phyloP scores from a whole-genome alignment of 2,888 invertebrate genomes.

The Acleris cristana region DNA sequence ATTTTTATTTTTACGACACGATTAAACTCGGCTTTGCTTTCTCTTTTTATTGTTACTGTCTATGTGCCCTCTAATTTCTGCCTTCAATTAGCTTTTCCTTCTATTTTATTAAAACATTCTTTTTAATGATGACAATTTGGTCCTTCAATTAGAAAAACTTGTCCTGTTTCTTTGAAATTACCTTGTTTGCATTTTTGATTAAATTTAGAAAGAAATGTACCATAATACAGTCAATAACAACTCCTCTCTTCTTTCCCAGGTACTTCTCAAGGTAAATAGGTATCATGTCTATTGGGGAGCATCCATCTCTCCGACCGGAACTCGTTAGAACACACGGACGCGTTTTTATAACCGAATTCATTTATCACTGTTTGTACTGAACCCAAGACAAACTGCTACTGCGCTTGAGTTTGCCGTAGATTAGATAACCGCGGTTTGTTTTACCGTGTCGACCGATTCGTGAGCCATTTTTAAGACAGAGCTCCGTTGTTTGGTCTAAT shows the following conservation, averaged over 20 bases:
- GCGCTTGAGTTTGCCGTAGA: slow-evolving; percentile 80
- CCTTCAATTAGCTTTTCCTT: slow-evolving; percentile 77
- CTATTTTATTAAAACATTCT: slow-evolving; percentile 76
- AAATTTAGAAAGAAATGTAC: slow-evolving; percentile 9
- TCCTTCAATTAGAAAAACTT: slow-evolving; percentile 38
- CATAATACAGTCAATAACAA: slow-evolving; percentile 66
- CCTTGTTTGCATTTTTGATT: slow-evolving; percentile 16
- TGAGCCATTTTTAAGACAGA: slow-evolving; percentile 76
- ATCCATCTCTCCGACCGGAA: slow-evolving; percentile 77
- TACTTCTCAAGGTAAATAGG: slow-evolving; percentile 84
- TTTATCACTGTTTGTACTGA: slow-evolving; percentile 81
- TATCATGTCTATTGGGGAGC: slow-evolving; percentile 78
- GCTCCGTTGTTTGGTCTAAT: slow-evolving; percentile 72
- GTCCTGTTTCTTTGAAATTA: slow-evolving; percentile 13
- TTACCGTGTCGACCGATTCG: slow-evolving; percentile 78
- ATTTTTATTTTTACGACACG: slow-evolving; percentile 83
- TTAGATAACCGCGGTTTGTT: slow-evolving; percentile 80
- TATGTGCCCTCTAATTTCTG: slow-evolving; percentile 81
- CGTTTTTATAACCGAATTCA: slow-evolving; percentile 79
- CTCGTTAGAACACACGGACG: slow-evolving; percentile 77
- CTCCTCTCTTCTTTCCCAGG: slow-evolving; percentile 81
- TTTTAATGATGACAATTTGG: slow-evolving; percentile 69
- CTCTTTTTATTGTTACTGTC: slow-evolving; percentile 82
- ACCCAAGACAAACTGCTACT: slow-evolving; percentile 82
- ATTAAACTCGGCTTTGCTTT: slow-evolving; percentile 83